Percentiles rank a stretch among this genome's conserved stretches.
These are phyloP conservation scores for Polylopha cassiicola DNA, from an alignment of 2,888 invertebrate species.

Conservation along the genomic window DNA sequence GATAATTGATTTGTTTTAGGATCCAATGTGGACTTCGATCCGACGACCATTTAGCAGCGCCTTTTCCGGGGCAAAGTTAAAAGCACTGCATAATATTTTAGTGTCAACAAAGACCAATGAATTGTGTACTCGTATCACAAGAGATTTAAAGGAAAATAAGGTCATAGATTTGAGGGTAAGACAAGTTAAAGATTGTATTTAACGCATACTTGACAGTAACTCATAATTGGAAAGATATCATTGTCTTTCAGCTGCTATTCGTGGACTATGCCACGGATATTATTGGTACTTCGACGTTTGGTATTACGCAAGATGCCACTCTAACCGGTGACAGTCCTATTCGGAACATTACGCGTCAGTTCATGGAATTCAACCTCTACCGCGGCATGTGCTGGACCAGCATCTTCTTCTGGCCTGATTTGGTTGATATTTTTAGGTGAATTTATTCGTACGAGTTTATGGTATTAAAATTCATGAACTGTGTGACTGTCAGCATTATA, in stretches of 20 bases:
- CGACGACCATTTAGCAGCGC: slow-evolving; percentile 35
- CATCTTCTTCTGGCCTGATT: slow-evolving; percentile 46
- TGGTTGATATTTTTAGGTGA: slow-evolving; percentile 42
- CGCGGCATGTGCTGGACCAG: slow-evolving; percentile 41
- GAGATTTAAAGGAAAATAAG: slow-evolving; percentile 25
- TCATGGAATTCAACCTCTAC: slow-evolving; percentile 33
- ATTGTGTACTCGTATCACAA: slow-evolving; percentile 31
- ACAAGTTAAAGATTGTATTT: no score
- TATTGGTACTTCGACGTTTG: slow-evolving; percentile 35
- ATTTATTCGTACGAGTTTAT: not conserved
- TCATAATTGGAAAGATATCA: no score
- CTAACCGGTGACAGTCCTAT: slow-evolving; percentile 38
- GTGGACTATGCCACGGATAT: slow-evolving; percentile 38
- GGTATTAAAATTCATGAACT: no score
- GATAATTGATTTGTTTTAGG: slow-evolving; percentile 28
- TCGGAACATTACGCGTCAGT: slow-evolving; percentile 36
- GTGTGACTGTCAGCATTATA: no score
- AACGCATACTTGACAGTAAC: no score
- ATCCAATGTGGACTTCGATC: slow-evolving; percentile 41
- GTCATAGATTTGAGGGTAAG: slow-evolving; percentile 32
- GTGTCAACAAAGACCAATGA: slow-evolving; percentile 32
- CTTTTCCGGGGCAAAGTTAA: slow-evolving; percentile 42
- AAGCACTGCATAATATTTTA: slow-evolving; percentile 29
- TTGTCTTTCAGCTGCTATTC: slow-evolving; percentile 26
- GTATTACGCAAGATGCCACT: slow-evolving; percentile 31